Percentiles rank a stretch among this genome's conserved stretches.
Evolutionary conservation across 2,797 vertebrate genomes (phyloP).

Genomic region (Dromococcyx pavoninus): DNA sequence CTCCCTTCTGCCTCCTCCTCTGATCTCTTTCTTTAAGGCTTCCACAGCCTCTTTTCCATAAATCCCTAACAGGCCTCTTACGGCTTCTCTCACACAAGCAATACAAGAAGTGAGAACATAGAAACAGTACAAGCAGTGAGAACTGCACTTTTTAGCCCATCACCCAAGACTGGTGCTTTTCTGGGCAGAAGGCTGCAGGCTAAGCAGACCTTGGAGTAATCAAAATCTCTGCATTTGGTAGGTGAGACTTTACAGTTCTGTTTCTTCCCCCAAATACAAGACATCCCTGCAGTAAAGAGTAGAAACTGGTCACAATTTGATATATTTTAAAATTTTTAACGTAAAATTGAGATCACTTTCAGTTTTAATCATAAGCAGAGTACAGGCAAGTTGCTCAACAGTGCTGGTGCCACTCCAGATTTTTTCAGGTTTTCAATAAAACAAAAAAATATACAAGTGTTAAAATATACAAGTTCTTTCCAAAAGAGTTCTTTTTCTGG

Average conservation of each 20-base stretch:
- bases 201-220: neutral
- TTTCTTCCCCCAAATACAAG: neutral
- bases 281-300: neutral
- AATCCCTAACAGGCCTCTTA: neutral
- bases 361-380: neutral
- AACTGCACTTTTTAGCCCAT: neutral
- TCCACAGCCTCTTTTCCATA: neutral
- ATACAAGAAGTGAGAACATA: neutral
- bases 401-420: neutral
- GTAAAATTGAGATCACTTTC: neutral
- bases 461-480: neutral
- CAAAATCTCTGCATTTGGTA: neutral
- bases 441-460: neutral
- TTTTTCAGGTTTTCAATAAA: neutral
- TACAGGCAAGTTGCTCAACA: neutral
- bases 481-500: neutral
- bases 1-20: slow-evolving; percentile 55
- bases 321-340: neutral
- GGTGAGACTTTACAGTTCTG: neutral
- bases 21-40: slow-evolving; percentile 34
- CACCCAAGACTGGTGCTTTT: neutral
- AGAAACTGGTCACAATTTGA: neutral
- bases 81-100: neutral
- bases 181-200: neutral
- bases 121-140: neutral